Conservation (phyloP, 2,797 vertebrate species). For the Pantherophis vulpinus region DNA sequence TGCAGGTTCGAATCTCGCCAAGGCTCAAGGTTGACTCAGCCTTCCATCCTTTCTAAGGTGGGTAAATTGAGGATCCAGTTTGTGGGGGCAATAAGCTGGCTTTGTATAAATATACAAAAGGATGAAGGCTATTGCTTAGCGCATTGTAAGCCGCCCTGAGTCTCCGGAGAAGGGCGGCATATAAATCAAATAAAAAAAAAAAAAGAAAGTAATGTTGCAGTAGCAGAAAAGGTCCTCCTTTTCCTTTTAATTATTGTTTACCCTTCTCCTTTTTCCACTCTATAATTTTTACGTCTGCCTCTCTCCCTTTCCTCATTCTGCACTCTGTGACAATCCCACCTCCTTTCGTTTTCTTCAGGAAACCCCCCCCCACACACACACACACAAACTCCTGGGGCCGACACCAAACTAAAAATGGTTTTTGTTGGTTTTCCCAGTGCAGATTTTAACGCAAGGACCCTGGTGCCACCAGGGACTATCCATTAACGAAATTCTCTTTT, state of each 20-base stretch:
- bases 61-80: no score
- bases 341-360: not conserved
- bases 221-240: not conserved
- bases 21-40: no score
- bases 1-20: no score
- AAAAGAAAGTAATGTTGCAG: not conserved
- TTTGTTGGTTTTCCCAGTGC: not conserved
- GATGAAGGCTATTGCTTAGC: no score
- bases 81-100: no score
- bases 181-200: no score
- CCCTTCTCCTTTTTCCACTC: slow-evolving; percentile 20
- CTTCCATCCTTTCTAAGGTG: no score
- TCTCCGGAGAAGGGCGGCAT: no score
- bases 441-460: slow-evolving; percentile 24
- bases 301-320: not conserved
- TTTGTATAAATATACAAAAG: no score
- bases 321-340: slow-evolving; percentile 6
- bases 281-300: slow-evolving; percentile 17
- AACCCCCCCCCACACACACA: no score
- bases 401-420: not conserved
- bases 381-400: not conserved
- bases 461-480: slow-evolving; percentile 28
- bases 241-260: slow-evolving; percentile 20
- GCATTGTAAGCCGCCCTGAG: no score
- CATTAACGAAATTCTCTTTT: slow-evolving; percentile 43